phyloP scores from a whole-genome alignment of 2,888 invertebrate genomes.

The Oscheius sp. region DNA sequence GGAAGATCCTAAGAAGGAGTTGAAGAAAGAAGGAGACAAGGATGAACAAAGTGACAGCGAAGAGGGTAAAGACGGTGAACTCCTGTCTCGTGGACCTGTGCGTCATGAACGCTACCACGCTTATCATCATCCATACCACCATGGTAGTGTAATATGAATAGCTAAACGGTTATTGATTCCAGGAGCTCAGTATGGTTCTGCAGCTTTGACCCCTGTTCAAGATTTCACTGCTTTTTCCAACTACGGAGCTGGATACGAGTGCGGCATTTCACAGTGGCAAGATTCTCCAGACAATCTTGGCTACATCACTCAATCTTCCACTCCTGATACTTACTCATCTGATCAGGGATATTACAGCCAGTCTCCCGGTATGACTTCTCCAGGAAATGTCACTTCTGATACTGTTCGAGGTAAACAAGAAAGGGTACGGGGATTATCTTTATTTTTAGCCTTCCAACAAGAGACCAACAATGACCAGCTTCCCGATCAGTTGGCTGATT shows the following conservation, averaged over 20 bases:
- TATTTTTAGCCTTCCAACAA: constrained; percentile 15
- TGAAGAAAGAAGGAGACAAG: constrained; percentile 30
- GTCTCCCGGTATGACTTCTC: constrained; percentile 41
- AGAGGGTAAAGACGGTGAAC: constrained; percentile 51
- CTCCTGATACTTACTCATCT: constrained; percentile 68
- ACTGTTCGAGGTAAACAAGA: too few relatives aligned
- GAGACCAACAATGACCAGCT: constrained; percentile 41
- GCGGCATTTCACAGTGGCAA: constrained; percentile 58
- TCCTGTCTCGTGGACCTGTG: constrained; percentile 70
- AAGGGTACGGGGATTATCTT: background rate
- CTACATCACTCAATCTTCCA: constrained; percentile 53
- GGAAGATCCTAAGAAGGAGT: constrained; percentile 36
- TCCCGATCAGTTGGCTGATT: constrained; percentile 72
- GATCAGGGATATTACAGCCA: constrained; percentile 60
- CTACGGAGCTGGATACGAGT: constrained; percentile 64
- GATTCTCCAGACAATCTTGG: constrained; percentile 55
- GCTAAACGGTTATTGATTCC: background rate
- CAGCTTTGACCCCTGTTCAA: constrained; percentile 48
- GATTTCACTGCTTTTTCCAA: constrained; percentile 57
- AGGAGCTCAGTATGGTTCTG: constrained; percentile 48
- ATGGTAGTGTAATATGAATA: constrained; percentile 29
- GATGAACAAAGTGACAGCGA: constrained; percentile 40
- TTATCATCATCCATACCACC: constrained; percentile 49
- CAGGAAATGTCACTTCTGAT: background rate
- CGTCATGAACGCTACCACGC: constrained; percentile 47